Conservation (phyloP, 1,140 invertebrate species). For the Nylanderia fulva region DNA sequence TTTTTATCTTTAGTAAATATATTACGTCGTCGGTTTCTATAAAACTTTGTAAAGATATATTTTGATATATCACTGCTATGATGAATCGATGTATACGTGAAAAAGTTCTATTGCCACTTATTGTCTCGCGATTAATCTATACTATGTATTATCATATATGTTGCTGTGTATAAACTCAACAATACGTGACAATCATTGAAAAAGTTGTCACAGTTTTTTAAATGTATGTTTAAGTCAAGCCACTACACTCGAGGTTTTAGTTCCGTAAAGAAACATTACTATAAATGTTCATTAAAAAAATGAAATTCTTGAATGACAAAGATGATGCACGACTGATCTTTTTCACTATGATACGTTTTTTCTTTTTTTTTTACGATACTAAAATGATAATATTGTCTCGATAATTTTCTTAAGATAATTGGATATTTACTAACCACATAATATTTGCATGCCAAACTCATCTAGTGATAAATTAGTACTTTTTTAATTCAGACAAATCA, state of each 20-base stretch:
- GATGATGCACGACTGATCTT: neutral
- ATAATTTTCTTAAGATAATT: slow-evolving; percentile 6
- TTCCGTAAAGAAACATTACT: neutral
- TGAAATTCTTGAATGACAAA: neutral
- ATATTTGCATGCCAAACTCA: slow-evolving; percentile 72
- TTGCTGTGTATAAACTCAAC: slow-evolving; percentile 68
- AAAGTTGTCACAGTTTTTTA: neutral
- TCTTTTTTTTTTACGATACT: neutral
- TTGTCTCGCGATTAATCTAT: slow-evolving; percentile 70
- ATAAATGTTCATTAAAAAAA: neutral
- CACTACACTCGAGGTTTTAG: neutral
- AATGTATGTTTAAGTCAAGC: neutral
- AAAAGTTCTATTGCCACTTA: slow-evolving; percentile 64
- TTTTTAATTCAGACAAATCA: slow-evolving; percentile 27
- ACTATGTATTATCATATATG: slow-evolving; percentile 56
- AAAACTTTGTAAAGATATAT: slow-evolving; percentile 64
- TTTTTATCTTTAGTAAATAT: slow-evolving; percentile 41
- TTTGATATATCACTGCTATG: slow-evolving; percentile 62
- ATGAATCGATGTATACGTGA: slow-evolving; percentile 54
- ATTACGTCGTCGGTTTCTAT: slow-evolving; percentile 42
- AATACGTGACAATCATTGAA: slow-evolving; percentile 53
- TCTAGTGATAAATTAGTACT: slow-evolving; percentile 66
- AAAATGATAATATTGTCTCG: slow-evolving; percentile 12
- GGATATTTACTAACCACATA: neutral
- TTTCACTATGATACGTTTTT: neutral